These are phyloP conservation scores for Bombus waltoni DNA, from an alignment of 1,140 invertebrate species.

Conservation along the genomic window DNA sequence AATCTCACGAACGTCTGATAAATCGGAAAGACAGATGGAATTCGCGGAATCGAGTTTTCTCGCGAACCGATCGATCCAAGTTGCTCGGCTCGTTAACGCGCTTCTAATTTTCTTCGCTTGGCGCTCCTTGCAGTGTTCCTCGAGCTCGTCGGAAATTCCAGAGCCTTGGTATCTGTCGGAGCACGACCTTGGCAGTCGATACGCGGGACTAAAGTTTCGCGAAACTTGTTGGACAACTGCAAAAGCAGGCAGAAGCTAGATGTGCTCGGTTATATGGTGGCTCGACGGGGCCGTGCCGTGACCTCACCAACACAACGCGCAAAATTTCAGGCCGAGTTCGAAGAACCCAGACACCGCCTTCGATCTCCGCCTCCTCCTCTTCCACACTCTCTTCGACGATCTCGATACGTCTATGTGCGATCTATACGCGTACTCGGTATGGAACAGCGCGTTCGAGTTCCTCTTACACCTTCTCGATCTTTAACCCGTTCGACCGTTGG, in stretches of 20 bases:
- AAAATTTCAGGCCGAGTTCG: constrained; percentile 22
- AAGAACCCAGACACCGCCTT: constrained; percentile 8
- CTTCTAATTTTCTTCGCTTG: constrained; percentile 1
- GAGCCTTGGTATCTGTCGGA: constrained; percentile 7
- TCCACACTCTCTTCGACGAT: background rate
- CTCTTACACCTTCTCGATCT: background rate
- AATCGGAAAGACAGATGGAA: background rate
- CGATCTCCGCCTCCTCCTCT: background rate
- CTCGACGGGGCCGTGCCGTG: constrained; percentile 34
- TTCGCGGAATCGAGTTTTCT: constrained; percentile 7
- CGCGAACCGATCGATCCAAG: background rate
- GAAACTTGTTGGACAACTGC: constrained; percentile 25
- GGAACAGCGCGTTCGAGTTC: too few relatives aligned
- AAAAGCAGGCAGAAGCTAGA: background rate
- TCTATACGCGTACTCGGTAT: background rate
- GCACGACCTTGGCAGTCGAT: constrained; percentile 36
- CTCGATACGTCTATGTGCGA: background rate
- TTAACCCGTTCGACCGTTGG: background rate
- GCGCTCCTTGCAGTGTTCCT: background rate
- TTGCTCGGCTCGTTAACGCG: constrained; percentile 2
- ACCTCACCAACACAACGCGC: constrained; percentile 36
- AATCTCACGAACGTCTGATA: background rate
- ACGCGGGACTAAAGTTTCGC: constrained; percentile 21
- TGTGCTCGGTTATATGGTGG: constrained; percentile 24
- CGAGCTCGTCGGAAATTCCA: background rate